Base-by-base conservation (phyloP, 2,797 vertebrate genomes). In the Microtus californicus region DNA sequence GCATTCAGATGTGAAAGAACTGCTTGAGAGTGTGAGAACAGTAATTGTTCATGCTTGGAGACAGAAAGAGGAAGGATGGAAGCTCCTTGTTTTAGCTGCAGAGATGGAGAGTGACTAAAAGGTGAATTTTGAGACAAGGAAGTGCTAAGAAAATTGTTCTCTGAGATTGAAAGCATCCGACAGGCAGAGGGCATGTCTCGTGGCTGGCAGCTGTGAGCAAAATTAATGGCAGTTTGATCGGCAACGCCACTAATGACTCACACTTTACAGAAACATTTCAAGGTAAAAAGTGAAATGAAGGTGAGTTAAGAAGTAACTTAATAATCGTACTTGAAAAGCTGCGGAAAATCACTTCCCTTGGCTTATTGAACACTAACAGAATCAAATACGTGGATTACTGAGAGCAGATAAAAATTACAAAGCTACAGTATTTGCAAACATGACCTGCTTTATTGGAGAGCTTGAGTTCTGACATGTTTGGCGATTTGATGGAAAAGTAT, bases 181-280 rank as follows among this genome's bases (percentile, higher is more conserved):
- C 76, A 74, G 78, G 40, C 48, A 90, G 51, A 83, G n/a, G 34
- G 45, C 40, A 51, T 67, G 45, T 19, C 65, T 89, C 65, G 1
- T 37, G 19, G 25, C 25, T 94, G 11, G 25, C 63, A 94, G 37
- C 71, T 90, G 14, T 77, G 78, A 61, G 34, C 43, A 91, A 94
- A 94, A 91, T 51, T 76, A 56, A 88, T 71, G 27, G 40, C 51
- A 74, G 88, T 94, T 90, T 95, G 87, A 97, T 91, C 61, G 3
- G 29, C 34, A 95, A 83, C 21, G 29, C 45, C 23, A 61, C 19
- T 27, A 91, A 80, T 48, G 76, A 8, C 21, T 85, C 61, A 10
- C 80, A 91, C 10, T 65, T 94, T 65, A 48, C n/a, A 67, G 77
- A 40, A 82, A 27, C 11, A 61, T 91, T 93, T 56, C 34, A 89